Evolutionary conservation across 2,888 invertebrate genomes (phyloP).

Genomic region (Caenorhabditis macrosperma): DNA sequence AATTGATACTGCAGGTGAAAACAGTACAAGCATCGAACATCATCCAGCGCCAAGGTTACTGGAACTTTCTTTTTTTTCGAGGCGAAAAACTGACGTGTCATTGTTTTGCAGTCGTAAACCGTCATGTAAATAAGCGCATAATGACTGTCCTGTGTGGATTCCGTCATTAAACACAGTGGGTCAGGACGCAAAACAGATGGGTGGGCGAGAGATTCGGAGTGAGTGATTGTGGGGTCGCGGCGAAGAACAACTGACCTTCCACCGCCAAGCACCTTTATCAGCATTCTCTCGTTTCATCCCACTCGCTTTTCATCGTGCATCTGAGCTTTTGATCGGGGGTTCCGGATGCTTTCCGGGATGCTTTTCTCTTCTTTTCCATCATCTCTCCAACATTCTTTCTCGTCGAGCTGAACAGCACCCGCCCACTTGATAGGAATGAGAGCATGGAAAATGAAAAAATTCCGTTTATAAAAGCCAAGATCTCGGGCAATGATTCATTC

Average conservation of each 20-base stretch:
- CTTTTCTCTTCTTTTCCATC: not conserved
- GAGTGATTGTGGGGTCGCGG: not conserved
- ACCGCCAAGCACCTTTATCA: too few relatives aligned
- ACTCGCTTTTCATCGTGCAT: too few relatives aligned
- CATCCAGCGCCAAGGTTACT: constrained; percentile 21
- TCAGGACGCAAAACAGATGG: not conserved
- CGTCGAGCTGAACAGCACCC: too few relatives aligned
- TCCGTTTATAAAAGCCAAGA: constrained; percentile 30
- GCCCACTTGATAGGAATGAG: constrained; percentile 12
- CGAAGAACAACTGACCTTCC: too few relatives aligned
- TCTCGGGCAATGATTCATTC: not conserved
- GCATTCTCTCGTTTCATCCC: too few relatives aligned
- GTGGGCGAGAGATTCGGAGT: not conserved
- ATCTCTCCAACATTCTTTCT: not conserved
- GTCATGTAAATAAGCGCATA: constrained; percentile 43
- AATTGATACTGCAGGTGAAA: too few relatives aligned
- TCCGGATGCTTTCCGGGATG: not conserved
- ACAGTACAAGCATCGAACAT: constrained; percentile 21
- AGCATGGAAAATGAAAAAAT: constrained; percentile 13
- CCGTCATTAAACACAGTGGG: constrained; percentile 25
- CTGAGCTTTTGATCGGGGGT: not conserved
- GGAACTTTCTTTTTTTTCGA: constrained; percentile 24
- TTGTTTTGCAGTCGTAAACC: constrained; percentile 45
- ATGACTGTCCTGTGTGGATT: constrained; percentile 28
- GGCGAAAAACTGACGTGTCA: not conserved